Evolutionary conservation across 2,113 vertebrate species (phyloP).

Genomic region (Aepyceros melampus): DNA sequence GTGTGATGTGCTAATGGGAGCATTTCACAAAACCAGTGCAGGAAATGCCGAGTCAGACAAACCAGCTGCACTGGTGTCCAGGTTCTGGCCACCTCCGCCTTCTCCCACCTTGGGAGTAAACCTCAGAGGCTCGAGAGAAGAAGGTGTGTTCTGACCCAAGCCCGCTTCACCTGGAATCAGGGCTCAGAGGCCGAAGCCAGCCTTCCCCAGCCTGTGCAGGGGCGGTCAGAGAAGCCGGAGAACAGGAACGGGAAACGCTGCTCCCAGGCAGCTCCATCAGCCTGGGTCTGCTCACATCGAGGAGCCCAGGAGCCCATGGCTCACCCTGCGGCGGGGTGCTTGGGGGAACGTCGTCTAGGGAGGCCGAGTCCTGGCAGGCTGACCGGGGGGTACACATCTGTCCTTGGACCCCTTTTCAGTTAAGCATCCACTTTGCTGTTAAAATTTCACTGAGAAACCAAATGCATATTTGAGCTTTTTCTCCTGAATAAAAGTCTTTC

Average conservation of each 20-base stretch:
- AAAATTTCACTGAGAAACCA: neutral
- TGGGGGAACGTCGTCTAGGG: fast-evolving
- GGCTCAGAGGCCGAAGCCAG: fast-evolving
- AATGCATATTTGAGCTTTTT: neutral
- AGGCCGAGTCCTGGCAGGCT: neutral
- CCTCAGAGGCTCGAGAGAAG: neutral
- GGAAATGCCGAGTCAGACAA: neutral
- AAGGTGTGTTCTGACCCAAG: fast-evolving
- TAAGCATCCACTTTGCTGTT: fast-evolving
- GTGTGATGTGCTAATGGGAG: fast-evolving
- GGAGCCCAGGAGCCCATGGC: neutral
- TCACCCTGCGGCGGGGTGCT: neutral
- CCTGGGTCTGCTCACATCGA: neutral
- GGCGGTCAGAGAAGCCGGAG: neutral
- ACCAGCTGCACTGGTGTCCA: neutral
- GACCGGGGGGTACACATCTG: fast-evolving
- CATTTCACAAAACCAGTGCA: neutral
- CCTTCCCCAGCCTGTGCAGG: fast-evolving
- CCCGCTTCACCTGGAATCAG: neutral
- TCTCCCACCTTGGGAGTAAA: too few species aligned
- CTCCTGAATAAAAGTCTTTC: neutral
- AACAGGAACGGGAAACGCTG: neutral
- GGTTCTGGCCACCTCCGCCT: neutral
- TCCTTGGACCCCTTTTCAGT: too few species aligned
- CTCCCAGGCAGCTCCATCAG: neutral